These are phyloP conservation scores for Cydia strobilella DNA, from an alignment of 1,140 invertebrate species.

Conservation along the genomic window DNA sequence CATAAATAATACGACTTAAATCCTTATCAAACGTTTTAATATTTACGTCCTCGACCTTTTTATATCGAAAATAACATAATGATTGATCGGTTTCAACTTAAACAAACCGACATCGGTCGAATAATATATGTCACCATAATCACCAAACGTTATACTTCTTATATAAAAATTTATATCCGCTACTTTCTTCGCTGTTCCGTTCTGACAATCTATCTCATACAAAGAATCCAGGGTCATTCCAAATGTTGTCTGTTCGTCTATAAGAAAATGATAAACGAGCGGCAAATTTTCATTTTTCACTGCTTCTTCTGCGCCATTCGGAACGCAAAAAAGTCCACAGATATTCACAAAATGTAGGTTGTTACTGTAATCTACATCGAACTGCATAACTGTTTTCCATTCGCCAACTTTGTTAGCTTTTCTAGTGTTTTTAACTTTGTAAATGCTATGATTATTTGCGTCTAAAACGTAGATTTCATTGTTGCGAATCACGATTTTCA, in stretches of 20 bases:
- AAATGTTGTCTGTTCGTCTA: conserved; percentile 57
- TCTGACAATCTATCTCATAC: conserved; percentile 61
- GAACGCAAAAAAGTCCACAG: conserved; percentile 65
- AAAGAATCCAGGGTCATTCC: conserved; percentile 57
- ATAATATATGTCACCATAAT: conserved; percentile 73
- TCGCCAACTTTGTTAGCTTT: conserved; percentile 49
- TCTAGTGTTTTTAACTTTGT: conserved; percentile 52
- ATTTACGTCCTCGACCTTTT: conserved; percentile 42
- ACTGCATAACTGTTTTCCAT: conserved; percentile 64
- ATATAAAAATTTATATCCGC: conserved; percentile 58
- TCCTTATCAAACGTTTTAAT: conserved; percentile 28
- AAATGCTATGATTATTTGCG: conserved; percentile 67
- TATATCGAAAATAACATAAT: conserved; percentile 63
- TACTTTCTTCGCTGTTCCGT: conserved; percentile 62
- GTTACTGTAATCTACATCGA: conserved; percentile 61
- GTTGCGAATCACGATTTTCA: conserved; percentile 65
- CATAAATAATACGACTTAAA: conserved; percentile 26
- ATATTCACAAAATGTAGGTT: conserved; percentile 68
- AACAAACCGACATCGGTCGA: conserved; percentile 57
- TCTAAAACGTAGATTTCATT: conserved; percentile 69
- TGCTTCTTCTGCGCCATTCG: conserved; percentile 48
- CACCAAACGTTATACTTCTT: conserved; percentile 66
- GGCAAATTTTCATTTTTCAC: conserved; percentile 64
- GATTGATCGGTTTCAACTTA: conserved; percentile 63
- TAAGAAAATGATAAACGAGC: conserved; percentile 62